Base-by-base conservation (phyloP, 1,140 invertebrate genomes). In the Drosophila teissieri region DNA sequence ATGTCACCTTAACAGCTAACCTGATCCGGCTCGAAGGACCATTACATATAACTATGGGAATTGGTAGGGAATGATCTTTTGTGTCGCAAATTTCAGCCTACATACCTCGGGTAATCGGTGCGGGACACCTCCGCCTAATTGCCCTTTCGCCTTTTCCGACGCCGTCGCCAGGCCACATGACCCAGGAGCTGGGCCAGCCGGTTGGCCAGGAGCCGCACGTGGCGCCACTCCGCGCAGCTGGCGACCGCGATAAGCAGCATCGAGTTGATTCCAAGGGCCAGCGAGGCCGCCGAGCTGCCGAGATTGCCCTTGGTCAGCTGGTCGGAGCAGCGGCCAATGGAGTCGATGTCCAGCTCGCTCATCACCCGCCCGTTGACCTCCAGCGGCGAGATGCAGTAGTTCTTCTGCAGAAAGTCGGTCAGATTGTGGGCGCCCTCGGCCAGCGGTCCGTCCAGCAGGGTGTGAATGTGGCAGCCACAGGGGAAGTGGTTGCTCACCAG, bases 351-450 rank as follows among this genome's bases (percentile, higher is more conserved):
- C 56, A 97, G 94, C 15, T 94, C 93, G 44, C 93, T 95, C 94
- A 97, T 95, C 1, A 95, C 94, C 53, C 95, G 94, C 0, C 96
- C 96, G 60, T 97, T 96, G 45, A 96, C 94, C 90, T 97, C 96
- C 67, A 97, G 93, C 34, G 96, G 96, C 10, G 96, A 97, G 79
- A 97, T 97, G 92, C 96, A 97, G 88, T 94, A 96, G 92, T 97
- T 97, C 40, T 94, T 95, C n/a, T 94, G 93, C 14, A 95, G 94
- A 81, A 97, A 97, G 27, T 96, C 94, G 40, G 92, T 93, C 27
- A 91, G 60, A n/a, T 92, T 91, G 68, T 92, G 82, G 14, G 94
- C 94, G 2, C 94, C 94, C 78, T 96, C 94, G 4, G 95, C 95
- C 52, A 97, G 93, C 12, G 96, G 95, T 51, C 96, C 96, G 24